phyloP scores from a whole-genome alignment of 2,113 vertebrate genomes.

The Ictalurus punctatus region DNA sequence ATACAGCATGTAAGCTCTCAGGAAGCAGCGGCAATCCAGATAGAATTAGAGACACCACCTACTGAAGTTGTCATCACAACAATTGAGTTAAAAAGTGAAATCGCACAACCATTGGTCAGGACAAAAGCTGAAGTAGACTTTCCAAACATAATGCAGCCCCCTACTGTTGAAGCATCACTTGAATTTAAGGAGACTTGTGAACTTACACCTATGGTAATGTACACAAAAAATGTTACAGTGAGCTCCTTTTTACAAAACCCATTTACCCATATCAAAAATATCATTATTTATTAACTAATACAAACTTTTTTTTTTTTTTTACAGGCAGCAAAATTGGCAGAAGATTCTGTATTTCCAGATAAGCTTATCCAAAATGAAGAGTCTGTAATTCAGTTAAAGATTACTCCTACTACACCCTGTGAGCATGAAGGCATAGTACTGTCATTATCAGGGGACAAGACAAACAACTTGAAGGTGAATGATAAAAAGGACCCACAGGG shows the following conservation, averaged over 20 bases:
- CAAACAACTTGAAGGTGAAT: conserved; percentile 43
- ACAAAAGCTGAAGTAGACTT: background rate
- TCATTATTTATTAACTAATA: background rate
- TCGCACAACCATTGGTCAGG: background rate
- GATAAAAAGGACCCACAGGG: conserved; percentile 58
- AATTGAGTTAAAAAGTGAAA: background rate
- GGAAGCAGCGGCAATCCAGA: background rate
- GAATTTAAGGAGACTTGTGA: background rate
- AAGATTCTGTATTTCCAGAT: background rate
- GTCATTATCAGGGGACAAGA: background rate
- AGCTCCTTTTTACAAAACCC: background rate
- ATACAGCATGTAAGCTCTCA: background rate
- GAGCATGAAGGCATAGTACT: background rate
- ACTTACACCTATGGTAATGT: conserved; percentile 10
- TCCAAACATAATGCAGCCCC: background rate
- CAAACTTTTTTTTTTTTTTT: conserved; percentile 3
- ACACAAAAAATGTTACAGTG: background rate
- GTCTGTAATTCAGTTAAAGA: conserved; percentile 39
- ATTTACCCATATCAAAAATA: background rate
- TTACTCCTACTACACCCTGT: conserved; percentile 11
- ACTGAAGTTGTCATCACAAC: background rate
- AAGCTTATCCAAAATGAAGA: conserved; percentile 16
- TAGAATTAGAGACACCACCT: background rate
- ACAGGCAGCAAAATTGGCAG: conserved; percentile 16
- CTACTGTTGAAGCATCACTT: background rate